A percentile compares a stretch with the other conserved stretches of the same genome.
phyloP scores from a whole-genome alignment of 1,140 invertebrate genomes.

The Drosophila oshimai region DNA sequence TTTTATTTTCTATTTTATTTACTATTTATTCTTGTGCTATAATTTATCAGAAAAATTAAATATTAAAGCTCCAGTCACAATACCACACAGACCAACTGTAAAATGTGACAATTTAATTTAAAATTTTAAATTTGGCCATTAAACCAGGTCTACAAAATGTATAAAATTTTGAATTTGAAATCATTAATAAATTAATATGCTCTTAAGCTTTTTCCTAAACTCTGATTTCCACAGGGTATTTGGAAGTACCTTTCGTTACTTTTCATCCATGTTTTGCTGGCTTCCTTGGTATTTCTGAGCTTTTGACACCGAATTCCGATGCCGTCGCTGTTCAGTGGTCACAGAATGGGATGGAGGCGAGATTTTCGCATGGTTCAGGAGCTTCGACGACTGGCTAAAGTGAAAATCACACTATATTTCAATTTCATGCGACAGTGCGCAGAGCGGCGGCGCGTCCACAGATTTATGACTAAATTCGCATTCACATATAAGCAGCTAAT shows the following conservation, averaged over 20 bases:
- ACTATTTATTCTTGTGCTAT: too few species aligned
- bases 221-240: conserved; percentile 25
- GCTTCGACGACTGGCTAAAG: conserved; percentile 50
- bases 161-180: too few species aligned
- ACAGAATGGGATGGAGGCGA: not conserved
- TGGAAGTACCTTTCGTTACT: not conserved
- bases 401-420: conserved; percentile 81
- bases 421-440: conserved; percentile 75
- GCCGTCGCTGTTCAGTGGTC: conserved; percentile 11
- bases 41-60: too few species aligned
- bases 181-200: not conserved
- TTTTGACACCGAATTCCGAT: conserved; percentile 66
- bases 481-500: conserved; percentile 79
- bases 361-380: not conserved
- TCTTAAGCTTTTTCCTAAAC: not conserved
- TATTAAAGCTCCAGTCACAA: too few species aligned
- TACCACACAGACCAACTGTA: too few species aligned
- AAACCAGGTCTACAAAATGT: too few species aligned
- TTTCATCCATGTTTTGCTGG: conserved; percentile 17
- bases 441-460: conserved; percentile 62
- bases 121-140: too few species aligned
- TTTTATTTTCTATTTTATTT: too few species aligned
- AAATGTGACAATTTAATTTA: too few species aligned
- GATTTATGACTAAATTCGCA: conserved; percentile 80
- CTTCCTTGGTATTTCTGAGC: conserved; percentile 47